phyloP scores from a whole-genome alignment of 2,797 vertebrate genomes.

The Pseudomugil gertrudae region DNA sequence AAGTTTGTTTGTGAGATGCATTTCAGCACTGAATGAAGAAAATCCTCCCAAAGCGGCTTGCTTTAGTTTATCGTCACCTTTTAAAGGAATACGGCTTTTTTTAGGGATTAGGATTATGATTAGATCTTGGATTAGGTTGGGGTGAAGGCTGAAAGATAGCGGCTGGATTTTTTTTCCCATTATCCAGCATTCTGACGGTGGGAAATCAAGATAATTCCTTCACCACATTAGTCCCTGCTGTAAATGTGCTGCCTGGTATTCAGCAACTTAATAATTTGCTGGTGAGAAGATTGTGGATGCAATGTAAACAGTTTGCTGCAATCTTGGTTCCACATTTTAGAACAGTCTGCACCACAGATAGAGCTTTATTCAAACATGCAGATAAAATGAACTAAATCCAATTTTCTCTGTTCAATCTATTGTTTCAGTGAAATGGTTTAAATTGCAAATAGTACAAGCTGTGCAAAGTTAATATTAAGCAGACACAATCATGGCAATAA shows the following conservation, averaged over 20 bases:
- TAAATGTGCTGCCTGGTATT: not conserved
- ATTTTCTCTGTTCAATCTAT: not conserved
- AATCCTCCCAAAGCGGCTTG: conserved; percentile 15
- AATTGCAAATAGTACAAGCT: not conserved
- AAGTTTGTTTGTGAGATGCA: conserved; percentile 1
- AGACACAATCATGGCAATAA: not conserved
- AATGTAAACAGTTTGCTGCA: not conserved
- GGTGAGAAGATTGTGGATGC: not conserved
- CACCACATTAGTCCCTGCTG: not conserved
- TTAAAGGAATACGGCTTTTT: not conserved
- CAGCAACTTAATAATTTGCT: not conserved
- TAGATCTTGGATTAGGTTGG: conserved; percentile 25
- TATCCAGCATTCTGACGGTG: conserved; percentile 7
- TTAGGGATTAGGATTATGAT: conserved; percentile 50
- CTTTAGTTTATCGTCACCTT: conserved; percentile 23
- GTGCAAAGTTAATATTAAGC: not conserved
- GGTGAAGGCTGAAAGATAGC: conserved; percentile 15
- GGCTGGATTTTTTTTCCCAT: conserved; percentile 4
- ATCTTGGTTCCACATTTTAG: not conserved
- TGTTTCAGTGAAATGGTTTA: not conserved
- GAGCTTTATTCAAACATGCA: not conserved
- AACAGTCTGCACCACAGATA: not conserved
- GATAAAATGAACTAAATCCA: not conserved
- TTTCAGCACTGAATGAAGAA: conserved; percentile 2
- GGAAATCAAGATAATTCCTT: conserved; percentile 13